Conservation (phyloP, 2,888 invertebrate genomes). For the Dione vanillae region DNA sequence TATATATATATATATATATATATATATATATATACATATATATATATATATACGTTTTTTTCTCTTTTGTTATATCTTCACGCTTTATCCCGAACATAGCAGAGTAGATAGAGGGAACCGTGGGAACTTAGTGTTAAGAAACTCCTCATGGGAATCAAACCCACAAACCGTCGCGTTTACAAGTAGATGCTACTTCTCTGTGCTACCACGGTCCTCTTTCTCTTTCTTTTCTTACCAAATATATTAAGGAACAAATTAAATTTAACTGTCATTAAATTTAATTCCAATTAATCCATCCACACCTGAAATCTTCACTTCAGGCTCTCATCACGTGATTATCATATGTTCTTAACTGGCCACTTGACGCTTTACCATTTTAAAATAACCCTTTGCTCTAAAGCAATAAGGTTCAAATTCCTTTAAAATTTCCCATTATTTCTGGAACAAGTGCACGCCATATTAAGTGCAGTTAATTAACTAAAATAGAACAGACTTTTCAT, state of each 20-base stretch:
- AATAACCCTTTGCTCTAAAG: background rate
- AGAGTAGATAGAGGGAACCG: too few relatives aligned
- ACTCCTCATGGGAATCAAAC: too few relatives aligned
- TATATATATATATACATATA: too few relatives aligned
- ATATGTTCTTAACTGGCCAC: slow-evolving; percentile 46
- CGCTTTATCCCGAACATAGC: too few relatives aligned
- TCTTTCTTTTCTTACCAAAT: too few relatives aligned
- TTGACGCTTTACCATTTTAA: slow-evolving; percentile 39
- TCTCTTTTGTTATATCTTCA: too few relatives aligned
- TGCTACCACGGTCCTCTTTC: too few relatives aligned
- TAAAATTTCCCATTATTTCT: slow-evolving; percentile 43
- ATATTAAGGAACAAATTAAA: background rate
- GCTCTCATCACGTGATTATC: slow-evolving; percentile 43
- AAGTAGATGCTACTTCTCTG: too few relatives aligned
- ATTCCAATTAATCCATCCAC: slow-evolving; percentile 5
- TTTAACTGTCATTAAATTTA: background rate
- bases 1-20: too few relatives aligned
- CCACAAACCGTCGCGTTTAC: too few relatives aligned
- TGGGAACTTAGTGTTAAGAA: too few relatives aligned
- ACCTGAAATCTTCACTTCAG: slow-evolving; percentile 35
- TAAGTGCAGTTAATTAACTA: slow-evolving; percentile 53
- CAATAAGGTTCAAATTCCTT: slow-evolving; percentile 22
- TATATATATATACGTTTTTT: too few relatives aligned
- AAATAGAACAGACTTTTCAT: slow-evolving; percentile 48
- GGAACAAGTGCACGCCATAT: slow-evolving; percentile 52